phyloP scores from a whole-genome alignment of 1,140 invertebrate species.

The Pogonomyrmex californicus region DNA sequence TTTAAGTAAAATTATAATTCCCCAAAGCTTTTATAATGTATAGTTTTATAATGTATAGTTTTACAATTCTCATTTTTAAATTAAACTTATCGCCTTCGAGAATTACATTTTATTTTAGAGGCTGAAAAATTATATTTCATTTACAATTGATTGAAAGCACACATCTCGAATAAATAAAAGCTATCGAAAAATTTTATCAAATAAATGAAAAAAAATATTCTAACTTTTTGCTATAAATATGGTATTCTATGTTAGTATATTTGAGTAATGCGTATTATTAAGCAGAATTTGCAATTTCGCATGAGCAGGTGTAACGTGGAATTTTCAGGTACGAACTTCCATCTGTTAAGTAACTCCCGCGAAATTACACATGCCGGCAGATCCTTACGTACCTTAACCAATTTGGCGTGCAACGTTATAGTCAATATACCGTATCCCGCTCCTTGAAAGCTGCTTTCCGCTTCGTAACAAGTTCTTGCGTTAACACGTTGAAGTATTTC shows the following conservation, averaged over 20 bases:
- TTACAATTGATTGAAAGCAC: neutral
- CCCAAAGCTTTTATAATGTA: no score
- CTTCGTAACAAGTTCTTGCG: conserved; percentile 42
- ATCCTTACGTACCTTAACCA: conserved; percentile 54
- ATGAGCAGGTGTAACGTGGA: conserved; percentile 31
- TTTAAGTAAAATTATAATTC: neutral
- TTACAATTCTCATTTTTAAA: neutral
- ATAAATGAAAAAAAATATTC: neutral
- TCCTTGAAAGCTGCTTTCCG: conserved; percentile 8
- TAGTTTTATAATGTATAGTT: neutral
- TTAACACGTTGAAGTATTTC: conserved; percentile 33
- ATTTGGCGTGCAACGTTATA: conserved; percentile 56
- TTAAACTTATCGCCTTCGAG: neutral
- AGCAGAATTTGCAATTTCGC: conserved; percentile 35
- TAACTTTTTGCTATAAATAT: neutral
- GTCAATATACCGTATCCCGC: conserved; percentile 53
- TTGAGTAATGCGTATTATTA: conserved; percentile 31
- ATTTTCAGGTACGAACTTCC: conserved; percentile 54
- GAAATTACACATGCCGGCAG: conserved; percentile 44
- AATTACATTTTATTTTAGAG: neutral
- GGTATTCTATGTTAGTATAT: conserved; percentile 1
- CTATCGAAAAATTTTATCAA: neutral
- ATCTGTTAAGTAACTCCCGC: conserved; percentile 44
- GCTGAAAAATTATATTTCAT: neutral
- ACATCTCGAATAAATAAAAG: neutral